Evolutionary conservation across 2,113 vertebrate genomes (phyloP).

Genomic region (Tyrannus savana): DNA sequence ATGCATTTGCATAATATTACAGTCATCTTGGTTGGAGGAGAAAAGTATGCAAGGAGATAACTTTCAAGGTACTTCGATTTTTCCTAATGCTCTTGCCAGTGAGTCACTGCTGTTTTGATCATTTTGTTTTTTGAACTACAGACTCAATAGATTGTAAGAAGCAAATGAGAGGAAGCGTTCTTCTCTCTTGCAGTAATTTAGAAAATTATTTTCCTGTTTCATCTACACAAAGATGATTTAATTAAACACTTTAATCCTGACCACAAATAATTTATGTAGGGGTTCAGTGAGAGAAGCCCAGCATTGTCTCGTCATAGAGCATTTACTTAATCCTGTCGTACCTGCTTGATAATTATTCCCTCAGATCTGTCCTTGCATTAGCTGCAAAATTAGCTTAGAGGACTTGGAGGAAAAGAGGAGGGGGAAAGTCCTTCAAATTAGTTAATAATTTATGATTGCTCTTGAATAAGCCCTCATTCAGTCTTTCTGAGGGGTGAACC

Average conservation of each 20-base stretch:
- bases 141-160: slow-evolving; percentile 25
- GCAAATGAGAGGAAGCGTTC: neutral
- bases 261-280: slow-evolving; percentile 55
- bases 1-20: neutral
- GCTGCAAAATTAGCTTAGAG: slow-evolving; percentile 43
- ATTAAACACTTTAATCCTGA: slow-evolving; percentile 67
- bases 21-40: neutral
- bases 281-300: neutral
- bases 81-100: slow-evolving; percentile 25
- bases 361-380: slow-evolving; percentile 57
- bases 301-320: slow-evolving; percentile 39
- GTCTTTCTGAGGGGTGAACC: neutral
- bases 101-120: slow-evolving; percentile 47
- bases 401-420: neutral
- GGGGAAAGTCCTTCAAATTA: neutral
- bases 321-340: slow-evolving; percentile 41
- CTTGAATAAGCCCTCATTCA: neutral
- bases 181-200: neutral
- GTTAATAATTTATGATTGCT: slow-evolving; percentile 35
- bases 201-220: slow-evolving; percentile 46
- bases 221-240: slow-evolving; percentile 57
- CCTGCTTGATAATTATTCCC: slow-evolving; percentile 58
- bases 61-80: neutral
- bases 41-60: neutral
- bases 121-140: slow-evolving; percentile 35